Percentiles rank a stretch among this genome's conserved stretches.
phyloP scores from a whole-genome alignment of 1,140 invertebrate genomes.

The Drosophila truncata region DNA sequence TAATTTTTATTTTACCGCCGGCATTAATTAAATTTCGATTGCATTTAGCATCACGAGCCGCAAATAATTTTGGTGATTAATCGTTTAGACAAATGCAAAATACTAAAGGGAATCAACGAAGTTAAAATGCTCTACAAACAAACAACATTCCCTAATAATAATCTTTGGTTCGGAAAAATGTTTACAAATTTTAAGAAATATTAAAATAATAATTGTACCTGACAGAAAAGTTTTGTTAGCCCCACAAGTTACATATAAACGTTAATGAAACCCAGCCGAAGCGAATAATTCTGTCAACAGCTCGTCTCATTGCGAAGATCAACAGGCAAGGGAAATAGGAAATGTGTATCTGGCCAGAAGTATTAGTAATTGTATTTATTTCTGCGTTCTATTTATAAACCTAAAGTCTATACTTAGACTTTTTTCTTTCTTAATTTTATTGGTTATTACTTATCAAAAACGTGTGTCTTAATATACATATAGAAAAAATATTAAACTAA shows the following conservation, averaged over 20 bases:
- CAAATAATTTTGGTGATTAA: constrained; percentile 75
- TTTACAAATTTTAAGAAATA: rapidly evolving
- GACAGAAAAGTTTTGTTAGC: background rate
- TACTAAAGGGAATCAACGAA: background rate
- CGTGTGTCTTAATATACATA: background rate
- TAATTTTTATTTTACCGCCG: constrained; percentile 32
- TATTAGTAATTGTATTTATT: constrained; percentile 28
- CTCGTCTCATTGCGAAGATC: constrained; percentile 33
- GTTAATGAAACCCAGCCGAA: constrained; percentile 8
- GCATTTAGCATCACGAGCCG: constrained; percentile 57
- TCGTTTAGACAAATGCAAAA: constrained; percentile 41
- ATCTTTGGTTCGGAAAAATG: background rate
- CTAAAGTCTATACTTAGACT: constrained; percentile 10
- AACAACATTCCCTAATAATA: background rate
- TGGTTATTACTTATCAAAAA: background rate
- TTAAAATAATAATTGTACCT: background rate
- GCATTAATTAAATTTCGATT: constrained; percentile 74
- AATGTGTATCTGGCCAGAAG: constrained; percentile 26
- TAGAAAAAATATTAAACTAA: background rate
- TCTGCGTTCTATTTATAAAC: constrained; percentile 32
- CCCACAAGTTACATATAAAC: constrained; percentile 4
- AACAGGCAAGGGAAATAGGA: constrained; percentile 29
- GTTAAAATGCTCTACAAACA: constrained; percentile 5
- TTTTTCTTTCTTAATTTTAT: constrained; percentile 6
- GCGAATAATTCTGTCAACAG: constrained; percentile 42